These are phyloP conservation scores for Poeciliopsis turrubarensis DNA, from an alignment of 2,113 vertebrate genomes.

Conservation along the genomic window DNA sequence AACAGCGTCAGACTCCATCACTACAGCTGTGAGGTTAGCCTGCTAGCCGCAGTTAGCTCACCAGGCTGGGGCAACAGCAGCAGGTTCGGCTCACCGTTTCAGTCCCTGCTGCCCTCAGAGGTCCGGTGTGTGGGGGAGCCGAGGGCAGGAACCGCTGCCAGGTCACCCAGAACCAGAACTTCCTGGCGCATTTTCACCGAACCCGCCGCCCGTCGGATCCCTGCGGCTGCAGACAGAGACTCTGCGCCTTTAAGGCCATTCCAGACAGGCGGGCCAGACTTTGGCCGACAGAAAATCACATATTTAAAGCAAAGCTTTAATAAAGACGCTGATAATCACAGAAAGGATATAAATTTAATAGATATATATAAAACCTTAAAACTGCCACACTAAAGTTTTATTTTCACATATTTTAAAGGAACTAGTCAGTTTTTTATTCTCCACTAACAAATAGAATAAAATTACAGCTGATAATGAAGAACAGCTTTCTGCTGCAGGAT, in stretches of 20 bases:
- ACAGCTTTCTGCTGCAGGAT: too few relatives aligned
- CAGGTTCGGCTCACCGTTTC: slow-evolving; percentile 50
- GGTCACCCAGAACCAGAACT: slow-evolving; percentile 20
- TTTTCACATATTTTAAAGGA: too few relatives aligned
- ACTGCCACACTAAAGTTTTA: too few relatives aligned
- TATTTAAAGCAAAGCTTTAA: neutral
- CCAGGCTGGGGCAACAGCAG: neutral
- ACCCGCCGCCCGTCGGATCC: slow-evolving; percentile 20
- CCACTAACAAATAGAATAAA: too few relatives aligned
- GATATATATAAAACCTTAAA: too few relatives aligned
- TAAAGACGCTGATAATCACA: neutral
- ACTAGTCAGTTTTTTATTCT: too few relatives aligned
- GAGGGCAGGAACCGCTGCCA: slow-evolving; percentile 31
- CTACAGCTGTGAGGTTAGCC: slow-evolving; percentile 65
- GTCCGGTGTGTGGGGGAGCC: slow-evolving; percentile 6
- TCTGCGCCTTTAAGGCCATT: slow-evolving; percentile 72
- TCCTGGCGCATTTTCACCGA: slow-evolving; percentile 40
- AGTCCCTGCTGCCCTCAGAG: slow-evolving; percentile 24
- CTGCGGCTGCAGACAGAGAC: slow-evolving; percentile 59
- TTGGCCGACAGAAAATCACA: slow-evolving; percentile 64
- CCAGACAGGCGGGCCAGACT: slow-evolving; percentile 74
- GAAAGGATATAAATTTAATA: neutral
- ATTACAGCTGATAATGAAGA: too few relatives aligned
- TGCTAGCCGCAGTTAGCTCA: slow-evolving; percentile 54
- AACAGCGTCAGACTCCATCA: slow-evolving; percentile 3